phyloP scores from a whole-genome alignment of 2,113 vertebrate genomes.

The Rana temporaria region DNA sequence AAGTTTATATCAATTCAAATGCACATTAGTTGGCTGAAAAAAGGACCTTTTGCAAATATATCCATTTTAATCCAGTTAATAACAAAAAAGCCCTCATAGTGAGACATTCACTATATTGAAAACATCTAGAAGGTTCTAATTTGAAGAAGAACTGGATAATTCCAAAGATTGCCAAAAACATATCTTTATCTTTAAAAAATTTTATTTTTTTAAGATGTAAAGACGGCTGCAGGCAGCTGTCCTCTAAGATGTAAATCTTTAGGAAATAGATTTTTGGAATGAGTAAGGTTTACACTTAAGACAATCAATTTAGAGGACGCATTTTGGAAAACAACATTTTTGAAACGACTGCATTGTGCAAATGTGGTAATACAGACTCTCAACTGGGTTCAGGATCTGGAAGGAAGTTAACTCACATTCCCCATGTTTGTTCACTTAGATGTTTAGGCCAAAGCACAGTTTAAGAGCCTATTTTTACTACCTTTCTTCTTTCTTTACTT shows the following conservation, averaged over 20 bases:
- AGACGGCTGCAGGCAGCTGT: conserved; percentile 48
- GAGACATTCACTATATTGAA: conserved; percentile 62
- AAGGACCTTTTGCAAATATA: conserved; percentile 62
- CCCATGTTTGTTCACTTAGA: conserved; percentile 19
- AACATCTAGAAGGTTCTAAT: conserved; percentile 63
- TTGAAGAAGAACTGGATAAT: conserved; percentile 60
- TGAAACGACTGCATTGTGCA: conserved; percentile 48
- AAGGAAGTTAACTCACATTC: conserved; percentile 46
- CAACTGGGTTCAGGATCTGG: conserved; percentile 13
- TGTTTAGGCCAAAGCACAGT: conserved; percentile 14
- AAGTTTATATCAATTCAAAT: conserved; percentile 63
- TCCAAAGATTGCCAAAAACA: conserved; percentile 49
- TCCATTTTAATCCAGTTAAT: conserved; percentile 70
- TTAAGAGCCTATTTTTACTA: conserved; percentile 25
- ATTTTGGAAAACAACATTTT: conserved; percentile 54
- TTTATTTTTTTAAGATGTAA: conserved; percentile 45
- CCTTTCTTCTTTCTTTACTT: conserved; percentile 52
- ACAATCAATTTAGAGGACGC: conserved; percentile 53
- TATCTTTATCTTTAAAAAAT: conserved; percentile 59
- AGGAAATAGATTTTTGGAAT: conserved; percentile 50
- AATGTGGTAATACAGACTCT: conserved; percentile 41
- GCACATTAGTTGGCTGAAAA: conserved; percentile 66
- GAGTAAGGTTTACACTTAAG: conserved; percentile 44
- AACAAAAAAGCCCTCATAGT: conserved; percentile 64
- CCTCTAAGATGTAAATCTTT: conserved; percentile 29